Evolutionary conservation across 1,140 invertebrate species (phyloP).

Genomic region (Mizuhopecten yessoensis): DNA sequence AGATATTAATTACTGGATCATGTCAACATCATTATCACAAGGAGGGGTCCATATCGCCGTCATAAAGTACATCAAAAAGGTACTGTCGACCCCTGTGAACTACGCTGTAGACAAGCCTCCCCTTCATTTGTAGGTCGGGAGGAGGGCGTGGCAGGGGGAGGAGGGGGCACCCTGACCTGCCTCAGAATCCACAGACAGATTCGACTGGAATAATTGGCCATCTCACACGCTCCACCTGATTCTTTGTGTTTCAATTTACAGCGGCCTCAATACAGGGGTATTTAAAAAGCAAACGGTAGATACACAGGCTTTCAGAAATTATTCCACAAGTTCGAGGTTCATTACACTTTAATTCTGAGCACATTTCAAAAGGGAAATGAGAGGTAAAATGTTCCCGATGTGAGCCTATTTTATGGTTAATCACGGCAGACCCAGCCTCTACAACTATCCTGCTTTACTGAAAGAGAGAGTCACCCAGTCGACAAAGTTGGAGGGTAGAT

Average conservation of each 20-base stretch:
- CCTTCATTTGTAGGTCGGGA: constrained; percentile 3
- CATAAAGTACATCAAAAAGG: not conserved
- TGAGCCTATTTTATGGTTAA: constrained; percentile 51
- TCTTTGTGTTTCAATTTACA: constrained; percentile 35
- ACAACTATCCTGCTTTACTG: not conserved
- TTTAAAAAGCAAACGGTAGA: constrained; percentile 43
- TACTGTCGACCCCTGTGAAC: not conserved
- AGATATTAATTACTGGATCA: not conserved
- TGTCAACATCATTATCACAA: not conserved
- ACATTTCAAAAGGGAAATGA: constrained; percentile 59
- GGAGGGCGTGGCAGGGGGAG: not conserved
- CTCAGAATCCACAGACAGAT: not conserved
- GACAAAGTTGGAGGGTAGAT: constrained; percentile 45
- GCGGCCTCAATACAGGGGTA: not conserved
- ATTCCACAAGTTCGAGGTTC: constrained; percentile 50
- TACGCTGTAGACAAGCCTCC: not conserved
- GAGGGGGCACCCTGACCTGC: constrained; percentile 15
- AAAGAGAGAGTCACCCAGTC: constrained; percentile 52
- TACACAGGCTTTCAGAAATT: constrained; percentile 46
- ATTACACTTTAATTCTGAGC: constrained; percentile 59
- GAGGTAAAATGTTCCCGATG: constrained; percentile 42
- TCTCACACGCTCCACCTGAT: constrained; percentile 30
- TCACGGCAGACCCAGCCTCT: constrained; percentile 46
- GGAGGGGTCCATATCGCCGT: not conserved
- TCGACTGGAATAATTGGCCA: not conserved